Evolutionary conservation across 2,113 vertebrate species (phyloP).

Genomic region (Anas platyrhynchos): DNA sequence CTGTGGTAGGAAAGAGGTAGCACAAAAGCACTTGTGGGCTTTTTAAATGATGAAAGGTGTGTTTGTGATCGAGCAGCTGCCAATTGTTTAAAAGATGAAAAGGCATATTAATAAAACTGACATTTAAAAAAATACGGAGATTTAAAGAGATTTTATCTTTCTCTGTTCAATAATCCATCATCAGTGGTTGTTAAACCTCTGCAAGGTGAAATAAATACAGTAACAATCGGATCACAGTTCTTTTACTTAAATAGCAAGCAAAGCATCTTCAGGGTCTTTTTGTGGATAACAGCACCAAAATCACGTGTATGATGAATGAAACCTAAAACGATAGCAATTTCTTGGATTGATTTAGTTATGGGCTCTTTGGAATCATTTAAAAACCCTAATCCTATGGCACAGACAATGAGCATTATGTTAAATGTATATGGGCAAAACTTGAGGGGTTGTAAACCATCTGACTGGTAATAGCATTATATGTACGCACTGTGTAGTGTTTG

Average conservation of each 20-base stretch:
- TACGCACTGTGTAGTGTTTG: not conserved
- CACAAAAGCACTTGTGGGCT: not conserved
- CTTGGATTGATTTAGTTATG: not conserved
- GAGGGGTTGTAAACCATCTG: not conserved
- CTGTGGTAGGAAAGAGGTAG: not conserved
- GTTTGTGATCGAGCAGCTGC: not conserved
- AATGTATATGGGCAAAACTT: not conserved
- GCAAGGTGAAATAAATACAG: not conserved
- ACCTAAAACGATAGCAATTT: not conserved
- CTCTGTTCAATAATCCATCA: not conserved
- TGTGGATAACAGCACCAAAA: not conserved
- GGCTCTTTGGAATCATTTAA: not conserved
- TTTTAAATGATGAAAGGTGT: not conserved
- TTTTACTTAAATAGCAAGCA: not conserved
- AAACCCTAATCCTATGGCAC: not conserved
- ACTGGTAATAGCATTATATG: not conserved
- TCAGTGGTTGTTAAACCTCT: not conserved
- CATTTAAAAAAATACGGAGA: not conserved
- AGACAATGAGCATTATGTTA: not conserved
- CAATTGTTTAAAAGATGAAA: not conserved
- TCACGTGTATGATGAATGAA: not conserved
- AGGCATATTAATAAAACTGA: not conserved
- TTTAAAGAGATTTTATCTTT: not conserved
- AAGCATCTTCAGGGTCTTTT: not conserved
- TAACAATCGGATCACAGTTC: fast-evolving